Evolutionary conservation across 37 sponge, comb jelly and placozoan genomes (phyloP), one percentile per base, ranked within the genome.

Genomic region (Halichondria panicea): DNA sequence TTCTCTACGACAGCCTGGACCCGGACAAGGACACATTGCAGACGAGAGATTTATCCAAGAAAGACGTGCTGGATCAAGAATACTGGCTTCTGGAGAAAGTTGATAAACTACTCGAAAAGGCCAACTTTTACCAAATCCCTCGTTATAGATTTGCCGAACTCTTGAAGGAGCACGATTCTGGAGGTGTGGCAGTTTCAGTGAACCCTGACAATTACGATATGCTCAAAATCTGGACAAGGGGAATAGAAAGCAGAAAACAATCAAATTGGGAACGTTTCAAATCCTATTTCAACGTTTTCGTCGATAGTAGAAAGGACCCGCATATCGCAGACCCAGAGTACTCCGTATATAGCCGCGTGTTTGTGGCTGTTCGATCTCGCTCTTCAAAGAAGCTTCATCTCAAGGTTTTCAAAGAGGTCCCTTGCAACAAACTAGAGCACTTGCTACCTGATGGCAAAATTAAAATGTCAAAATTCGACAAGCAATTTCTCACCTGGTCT

Each of bases 11-110:
- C 67, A 37, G 25, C 8, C 44, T 96, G 66, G 92, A 96, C 36
- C 97, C 97, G 21, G 97, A 96, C 71, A 96, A 94, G 67, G 97
- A 96, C 71, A 93, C 95, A 15, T 35, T 80, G 40, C 54, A 70
- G 43, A 76, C 87, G 8, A 70, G 60, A 24, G 34, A 68, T 15
- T 68, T 94, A 43, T 52, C 80, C 30, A 55, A 71, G 15, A 84
- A 90, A 35, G 92, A 96, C 60, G 60, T 75, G 0, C 77, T 93
- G 31, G 97, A 90, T 34, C 50, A 72, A 4, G 97, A 96, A 63
- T 87, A 79, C 64, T 76, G 72, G 75, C 83, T 96, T 12, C 72
- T 94, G 4, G 85, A 87, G 67, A 74, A 76, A 52, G 79, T 96
- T 24, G 69, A 57, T 15, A 57, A 43, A 21, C 21, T 96, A 3